A percentile compares a stretch with the other conserved stretches of the same genome.
Evolutionary conservation across 2,797 vertebrate genomes (phyloP).

Genomic region (Scomberomorus guttatus): DNA sequence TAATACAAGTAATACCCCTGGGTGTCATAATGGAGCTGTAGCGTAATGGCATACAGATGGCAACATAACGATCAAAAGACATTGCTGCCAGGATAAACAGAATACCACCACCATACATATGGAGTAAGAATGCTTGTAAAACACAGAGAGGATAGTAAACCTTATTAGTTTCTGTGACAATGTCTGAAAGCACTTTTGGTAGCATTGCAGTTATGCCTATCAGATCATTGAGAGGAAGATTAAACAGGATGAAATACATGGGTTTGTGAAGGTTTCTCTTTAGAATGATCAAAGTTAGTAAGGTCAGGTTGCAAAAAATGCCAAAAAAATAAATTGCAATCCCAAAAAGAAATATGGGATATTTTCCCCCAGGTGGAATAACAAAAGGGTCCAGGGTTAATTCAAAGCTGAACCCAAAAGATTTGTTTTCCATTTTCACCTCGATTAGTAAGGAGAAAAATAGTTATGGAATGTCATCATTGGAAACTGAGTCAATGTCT

Average conservation of each 20-base stretch:
- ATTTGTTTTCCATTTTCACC: conserved; percentile 75
- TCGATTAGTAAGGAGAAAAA: not conserved
- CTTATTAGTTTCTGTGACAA: conserved; percentile 67
- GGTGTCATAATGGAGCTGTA: conserved; percentile 80
- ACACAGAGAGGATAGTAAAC: conserved; percentile 82
- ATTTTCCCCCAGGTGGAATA: conserved; percentile 77
- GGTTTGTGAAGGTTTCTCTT: conserved; percentile 81
- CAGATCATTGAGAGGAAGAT: conserved; percentile 81
- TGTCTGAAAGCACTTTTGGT: conserved; percentile 78
- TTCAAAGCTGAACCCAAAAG: conserved; percentile 61
- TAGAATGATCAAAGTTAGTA: conserved; percentile 78
- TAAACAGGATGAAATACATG: conserved; percentile 83
- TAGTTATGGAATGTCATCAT: not conserved
- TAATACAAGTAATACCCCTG: conserved; percentile 61
- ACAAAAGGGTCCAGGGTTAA: conserved; percentile 77
- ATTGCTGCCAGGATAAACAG: conserved; percentile 85
- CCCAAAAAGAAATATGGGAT: conserved; percentile 80
- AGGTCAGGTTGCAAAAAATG: conserved; percentile 78
- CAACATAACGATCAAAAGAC: conserved; percentile 84
- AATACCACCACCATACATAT: conserved; percentile 84
- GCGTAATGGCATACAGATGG: conserved; percentile 83
- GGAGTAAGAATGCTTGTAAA: conserved; percentile 84
- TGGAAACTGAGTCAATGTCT: not conserved
- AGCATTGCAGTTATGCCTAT: conserved; percentile 81
- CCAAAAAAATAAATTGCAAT: conserved; percentile 72